Conservation (phyloP, 92 coral and sea anemone species). For the Parazoanthus atlanticus region DNA sequence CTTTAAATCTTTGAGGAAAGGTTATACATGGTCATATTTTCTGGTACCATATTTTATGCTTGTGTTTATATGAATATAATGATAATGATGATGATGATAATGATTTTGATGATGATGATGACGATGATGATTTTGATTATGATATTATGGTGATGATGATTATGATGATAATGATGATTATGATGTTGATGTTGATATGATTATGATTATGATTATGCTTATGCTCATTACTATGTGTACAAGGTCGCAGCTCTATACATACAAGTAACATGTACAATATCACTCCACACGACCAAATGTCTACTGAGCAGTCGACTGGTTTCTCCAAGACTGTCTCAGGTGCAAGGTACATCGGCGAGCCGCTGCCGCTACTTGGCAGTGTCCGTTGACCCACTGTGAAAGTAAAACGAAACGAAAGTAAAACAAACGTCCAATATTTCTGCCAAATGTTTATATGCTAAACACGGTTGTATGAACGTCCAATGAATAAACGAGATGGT, state of each 20-base stretch:
- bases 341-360: slow-evolving; percentile 95
- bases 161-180: too few relatives aligned
- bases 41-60: too few relatives aligned
- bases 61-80: too few relatives aligned
- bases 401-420: neutral
- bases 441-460: neutral
- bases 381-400: slow-evolving; percentile 54
- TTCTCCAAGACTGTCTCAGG: slow-evolving; percentile 88
- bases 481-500: too few relatives aligned
- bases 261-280: slow-evolving; percentile 86
- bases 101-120: too few relatives aligned
- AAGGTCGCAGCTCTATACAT: neutral
- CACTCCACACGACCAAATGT: slow-evolving; percentile 96
- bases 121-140: too few relatives aligned
- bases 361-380: slow-evolving; percentile 79
- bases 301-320: slow-evolving; percentile 75
- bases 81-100: too few relatives aligned
- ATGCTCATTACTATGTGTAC: neutral
- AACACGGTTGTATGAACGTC: neutral
- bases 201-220: neutral
- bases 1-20: too few relatives aligned
- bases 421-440: neutral
- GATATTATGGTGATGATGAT: too few relatives aligned
- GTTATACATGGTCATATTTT: too few relatives aligned
- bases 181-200: too few relatives aligned